Evolutionary conservation across 2,888 invertebrate species (phyloP).

Genomic region (Bugula neritina): DNA sequence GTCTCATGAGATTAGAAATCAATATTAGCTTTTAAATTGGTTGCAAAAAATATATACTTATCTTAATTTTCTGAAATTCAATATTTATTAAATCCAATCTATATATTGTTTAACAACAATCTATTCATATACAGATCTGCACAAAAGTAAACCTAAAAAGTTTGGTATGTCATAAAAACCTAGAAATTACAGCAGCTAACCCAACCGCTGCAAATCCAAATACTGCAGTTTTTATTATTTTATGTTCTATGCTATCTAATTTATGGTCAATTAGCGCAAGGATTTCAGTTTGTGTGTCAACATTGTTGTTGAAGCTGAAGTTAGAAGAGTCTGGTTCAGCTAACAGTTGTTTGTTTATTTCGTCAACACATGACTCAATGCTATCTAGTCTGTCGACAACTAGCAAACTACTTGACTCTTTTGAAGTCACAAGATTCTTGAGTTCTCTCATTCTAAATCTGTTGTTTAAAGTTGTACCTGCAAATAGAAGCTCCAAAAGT

Average conservation of each 20-base stretch:
- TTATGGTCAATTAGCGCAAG: background rate
- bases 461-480: conserved; percentile 61
- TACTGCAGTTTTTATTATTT: background rate
- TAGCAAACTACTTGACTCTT: background rate
- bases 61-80: no score
- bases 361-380: background rate
- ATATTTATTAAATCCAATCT: no score
- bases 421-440: background rate
- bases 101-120: no score
- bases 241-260: background rate
- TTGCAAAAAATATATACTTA: no score
- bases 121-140: no score
- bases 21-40: no score
- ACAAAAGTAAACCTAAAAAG: no score
- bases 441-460: conserved; percentile 64
- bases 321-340: background rate
- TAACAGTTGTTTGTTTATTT: background rate
- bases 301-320: background rate
- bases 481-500: background rate
- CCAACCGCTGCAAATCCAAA: background rate
- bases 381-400: conserved; percentile 2
- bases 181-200: background rate
- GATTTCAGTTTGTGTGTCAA: background rate
- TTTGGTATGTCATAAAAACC: background rate
- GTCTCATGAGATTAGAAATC: no score